phyloP scores from a whole-genome alignment of 2,797 vertebrate genomes.

The Enteromius argenteus region DNA sequence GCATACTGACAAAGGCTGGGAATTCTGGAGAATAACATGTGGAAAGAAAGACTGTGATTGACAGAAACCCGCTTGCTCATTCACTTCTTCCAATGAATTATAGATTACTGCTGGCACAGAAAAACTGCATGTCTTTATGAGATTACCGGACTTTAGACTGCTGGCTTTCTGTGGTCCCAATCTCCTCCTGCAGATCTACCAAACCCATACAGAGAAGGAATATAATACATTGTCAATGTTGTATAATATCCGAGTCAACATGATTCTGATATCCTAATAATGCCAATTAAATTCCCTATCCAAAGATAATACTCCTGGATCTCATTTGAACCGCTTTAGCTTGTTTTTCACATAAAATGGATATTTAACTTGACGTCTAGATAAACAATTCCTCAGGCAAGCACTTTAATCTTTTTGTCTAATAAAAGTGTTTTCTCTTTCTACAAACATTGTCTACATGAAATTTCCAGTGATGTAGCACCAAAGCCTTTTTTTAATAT shows the following conservation, averaged over 20 bases:
- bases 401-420: constrained; percentile 63
- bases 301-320: constrained; percentile 69
- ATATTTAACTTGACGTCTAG: constrained; percentile 67
- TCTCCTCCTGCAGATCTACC: constrained; percentile 58
- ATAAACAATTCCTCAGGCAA: constrained; percentile 63
- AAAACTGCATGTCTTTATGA: constrained; percentile 61
- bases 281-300: constrained; percentile 66
- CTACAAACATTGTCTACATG: constrained; percentile 50
- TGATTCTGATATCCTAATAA: constrained; percentile 62
- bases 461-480: constrained; percentile 50
- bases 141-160: constrained; percentile 68
- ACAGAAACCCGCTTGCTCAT: constrained; percentile 42
- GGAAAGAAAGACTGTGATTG: constrained; percentile 59
- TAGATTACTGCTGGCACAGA: constrained; percentile 73
- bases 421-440: constrained; percentile 67
- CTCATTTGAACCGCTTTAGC: constrained; percentile 28
- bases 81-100: constrained; percentile 51
- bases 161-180: constrained; percentile 53
- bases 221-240: constrained; percentile 66
- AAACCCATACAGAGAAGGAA: constrained; percentile 50
- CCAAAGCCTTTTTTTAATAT: constrained; percentile 26
- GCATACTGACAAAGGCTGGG: background rate
- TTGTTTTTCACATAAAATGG: constrained; percentile 52
- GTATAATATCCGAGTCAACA: constrained; percentile 58
- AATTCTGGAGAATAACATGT: constrained; percentile 54